Evolutionary conservation across 2,888 invertebrate genomes (phyloP), one percentile per base, ranked within the genome.

Genomic region (Melieria picta): DNA sequence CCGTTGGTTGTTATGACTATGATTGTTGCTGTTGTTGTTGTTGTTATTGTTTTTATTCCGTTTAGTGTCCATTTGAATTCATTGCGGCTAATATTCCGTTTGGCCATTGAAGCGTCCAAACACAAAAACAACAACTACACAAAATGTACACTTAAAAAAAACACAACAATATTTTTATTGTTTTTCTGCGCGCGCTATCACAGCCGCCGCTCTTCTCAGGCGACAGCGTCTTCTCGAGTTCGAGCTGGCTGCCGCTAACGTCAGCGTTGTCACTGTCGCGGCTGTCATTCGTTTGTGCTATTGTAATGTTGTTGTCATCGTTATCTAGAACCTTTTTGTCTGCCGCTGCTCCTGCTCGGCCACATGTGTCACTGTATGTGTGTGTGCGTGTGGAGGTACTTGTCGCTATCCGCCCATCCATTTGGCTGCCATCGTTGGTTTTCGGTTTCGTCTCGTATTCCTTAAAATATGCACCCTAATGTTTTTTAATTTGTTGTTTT

Each of bases 11-110:
- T 52, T 61, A 56, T 65, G 4, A 45, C 30, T 52, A 5, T 56
- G 30, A 30, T 1, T 65, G n/a, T 63, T 13, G 16, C 1, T 56
- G 16, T 47, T 48, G 69, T 30, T 62, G 52, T 73, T 73, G 70
- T 68, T 72, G 74, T 78, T 78, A 76, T 80, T 79, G 80, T 81
- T 78, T 77, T 79, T 78, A 79, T 78, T 46, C 69, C 61, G 67
- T 42, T 82, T 80, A 81, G 81, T 79, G 82, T 79, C 81, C 82
- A 82, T 81, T 82, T 81, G 79, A 80, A 81, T 80, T 82, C 81
- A 80, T 80, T 80, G 65, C 52, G 63, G 70, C 64, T 64, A 70
- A 70, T 69, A 50, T 30, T 30, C 30, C 30, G 30, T 30, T 30
- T 30, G 30, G 30, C 30, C 30, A 30, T 30, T 30, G 30, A 30